These are phyloP conservation scores for Uloborus plumipes DNA, from an alignment of 2,888 invertebrate genomes.

Conservation along the genomic window DNA sequence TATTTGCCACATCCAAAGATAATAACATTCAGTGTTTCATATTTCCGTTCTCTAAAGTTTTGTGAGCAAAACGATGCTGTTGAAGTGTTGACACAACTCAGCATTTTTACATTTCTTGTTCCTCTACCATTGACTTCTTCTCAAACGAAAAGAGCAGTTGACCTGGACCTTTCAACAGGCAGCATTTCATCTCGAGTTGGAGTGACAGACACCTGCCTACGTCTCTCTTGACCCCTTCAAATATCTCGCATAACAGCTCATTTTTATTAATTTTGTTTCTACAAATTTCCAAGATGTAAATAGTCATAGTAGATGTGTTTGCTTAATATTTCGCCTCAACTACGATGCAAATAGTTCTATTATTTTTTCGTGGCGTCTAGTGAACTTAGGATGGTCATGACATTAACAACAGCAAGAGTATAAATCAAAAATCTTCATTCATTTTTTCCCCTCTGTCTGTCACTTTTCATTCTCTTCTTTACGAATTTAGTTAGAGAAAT, in stretches of 20 bases:
- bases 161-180: background rate
- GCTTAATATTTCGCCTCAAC: no score
- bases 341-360: no score
- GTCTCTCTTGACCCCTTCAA: constrained; percentile 26
- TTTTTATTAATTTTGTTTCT: constrained; percentile 3
- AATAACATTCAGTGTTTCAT: background rate
- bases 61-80: no score
- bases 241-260: constrained; percentile 9
- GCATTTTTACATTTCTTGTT: no score
- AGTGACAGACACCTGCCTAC: constrained; percentile 25
- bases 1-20: background rate
- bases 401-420: no score
- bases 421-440: background rate
- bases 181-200: constrained; percentile 1
- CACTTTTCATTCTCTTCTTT: background rate
- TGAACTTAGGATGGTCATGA: no score
- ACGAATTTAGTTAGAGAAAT: background rate
- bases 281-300: no score
- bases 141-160: background rate
- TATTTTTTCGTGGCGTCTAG: constrained; percentile 1
- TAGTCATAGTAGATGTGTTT: no score
- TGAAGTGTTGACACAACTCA: no score
- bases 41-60: background rate
- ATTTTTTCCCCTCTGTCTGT: background rate
- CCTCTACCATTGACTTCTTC: no score